Evolutionary conservation across 2,797 vertebrate species (phyloP).

Genomic region (Pipistrellus kuhlii): DNA sequence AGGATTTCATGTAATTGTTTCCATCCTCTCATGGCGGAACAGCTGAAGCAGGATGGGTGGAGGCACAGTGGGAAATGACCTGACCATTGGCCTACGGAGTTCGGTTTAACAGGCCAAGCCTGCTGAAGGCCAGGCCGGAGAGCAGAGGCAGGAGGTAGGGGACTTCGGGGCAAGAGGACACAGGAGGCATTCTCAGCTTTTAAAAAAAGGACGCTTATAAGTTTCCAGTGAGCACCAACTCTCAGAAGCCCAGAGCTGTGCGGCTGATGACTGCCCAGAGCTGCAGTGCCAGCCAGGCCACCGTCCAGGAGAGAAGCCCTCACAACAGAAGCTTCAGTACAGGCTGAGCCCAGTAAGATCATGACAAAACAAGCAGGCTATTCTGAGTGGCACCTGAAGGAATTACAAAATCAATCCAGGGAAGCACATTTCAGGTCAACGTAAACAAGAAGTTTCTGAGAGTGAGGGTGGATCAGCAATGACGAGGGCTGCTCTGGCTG

Average conservation of each 20-base stretch:
- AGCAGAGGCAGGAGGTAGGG: neutral
- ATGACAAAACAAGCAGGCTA: neutral
- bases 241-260: neutral
- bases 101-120: neutral
- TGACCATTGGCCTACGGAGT: neutral
- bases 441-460: neutral
- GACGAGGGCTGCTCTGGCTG: neutral
- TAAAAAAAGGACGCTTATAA: neutral
- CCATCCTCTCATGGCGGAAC: neutral
- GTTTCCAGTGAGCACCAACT: neutral
- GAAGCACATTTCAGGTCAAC: neutral
- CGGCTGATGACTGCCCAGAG: neutral
- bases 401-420: neutral
- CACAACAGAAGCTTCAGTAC: neutral
- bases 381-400: neutral
- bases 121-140: neutral
- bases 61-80: neutral
- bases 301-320: neutral
- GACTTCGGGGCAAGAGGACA: neutral
- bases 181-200: neutral
- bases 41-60: neutral
- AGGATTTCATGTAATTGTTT: neutral
- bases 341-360: neutral
- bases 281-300: neutral
- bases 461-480: neutral